Base-by-base conservation (phyloP, 2,888 invertebrate species). In the Mylabris sibirica region DNA sequence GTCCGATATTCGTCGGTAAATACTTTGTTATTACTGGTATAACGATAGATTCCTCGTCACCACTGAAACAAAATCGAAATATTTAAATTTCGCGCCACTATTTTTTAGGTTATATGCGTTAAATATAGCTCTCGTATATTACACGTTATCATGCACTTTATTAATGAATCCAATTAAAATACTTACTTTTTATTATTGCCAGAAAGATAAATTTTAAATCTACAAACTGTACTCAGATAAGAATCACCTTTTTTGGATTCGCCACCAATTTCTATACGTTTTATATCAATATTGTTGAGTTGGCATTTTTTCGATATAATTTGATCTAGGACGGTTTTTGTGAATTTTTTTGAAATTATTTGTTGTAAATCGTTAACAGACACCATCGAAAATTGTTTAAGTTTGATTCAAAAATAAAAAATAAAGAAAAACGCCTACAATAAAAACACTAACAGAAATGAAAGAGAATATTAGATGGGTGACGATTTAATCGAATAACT, bases 221-320 rank as follows among this genome's bases (percentile, higher is more conserved):
- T 88, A 62, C 88, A 88, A 0, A 92, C 85, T 69, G 88, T 88
- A 74, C 92, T 91, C 62, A 93, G 80, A 77, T 92, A 93, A 0
- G 90, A 91, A 77, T 93, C 92, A 0, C 93, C 93, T 81, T 90
- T 92, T 63, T 85, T 86, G 30, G 66, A 59, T 24, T 70, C 70
- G 85, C 87, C 77, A 85, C 84, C 75, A 85, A 87, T 78, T 81
- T 85, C 71, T 85, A 89, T 83, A 82, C 88, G 74, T 70, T 86
- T 72, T 83, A 85, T 72, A 59, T 60, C 65, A 41, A 79, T 66
- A 66, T 78, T 69, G 30, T 68, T 73, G 11, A 72, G 73, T 59
- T 72, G 73, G 53, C 71, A 75, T 35, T 75, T 73, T 60, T 76
- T 75, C 22, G 68, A 61, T 30, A 81, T 60, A 64, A 79, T 78